Evolutionary conservation across 2,113 vertebrate species (phyloP).

Genomic region (Fulmarus glacialis): DNA sequence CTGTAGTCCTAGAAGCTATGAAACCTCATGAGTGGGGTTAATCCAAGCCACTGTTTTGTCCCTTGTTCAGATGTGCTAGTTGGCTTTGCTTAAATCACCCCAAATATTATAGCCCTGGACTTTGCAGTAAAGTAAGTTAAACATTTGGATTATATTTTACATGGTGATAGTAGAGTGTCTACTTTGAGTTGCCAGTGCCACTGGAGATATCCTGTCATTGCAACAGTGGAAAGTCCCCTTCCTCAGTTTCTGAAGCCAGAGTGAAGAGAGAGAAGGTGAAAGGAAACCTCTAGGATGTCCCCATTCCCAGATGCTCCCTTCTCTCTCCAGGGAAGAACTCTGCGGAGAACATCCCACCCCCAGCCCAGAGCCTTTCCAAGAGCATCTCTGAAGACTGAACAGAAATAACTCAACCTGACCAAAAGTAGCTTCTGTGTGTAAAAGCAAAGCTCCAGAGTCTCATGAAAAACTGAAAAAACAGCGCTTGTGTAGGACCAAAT

Average conservation of each 20-base stretch:
- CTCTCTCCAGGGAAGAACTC: background rate
- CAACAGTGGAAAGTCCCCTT: background rate
- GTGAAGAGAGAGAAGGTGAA: background rate
- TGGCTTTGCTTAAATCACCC: background rate
- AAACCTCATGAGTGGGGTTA: background rate
- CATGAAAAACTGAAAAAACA: background rate
- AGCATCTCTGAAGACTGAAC: background rate
- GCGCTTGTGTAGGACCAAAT: background rate
- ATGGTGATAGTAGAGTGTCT: background rate
- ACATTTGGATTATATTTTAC: background rate
- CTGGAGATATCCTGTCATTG: background rate
- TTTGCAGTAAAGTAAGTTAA: background rate
- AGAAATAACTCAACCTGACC: background rate
- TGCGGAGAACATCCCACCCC: background rate
- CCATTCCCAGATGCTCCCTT: background rate
- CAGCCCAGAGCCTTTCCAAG: background rate
- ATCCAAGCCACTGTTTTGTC: background rate
- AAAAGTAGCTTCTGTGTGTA: background rate
- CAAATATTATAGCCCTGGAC: background rate
- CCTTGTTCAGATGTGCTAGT: background rate
- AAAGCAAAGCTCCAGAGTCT: background rate
- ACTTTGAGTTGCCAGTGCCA: background rate
- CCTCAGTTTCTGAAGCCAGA: background rate
- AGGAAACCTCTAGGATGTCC: background rate
- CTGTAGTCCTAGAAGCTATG: background rate